Conservation (phyloP, 2,797 vertebrate genomes). For the Fistularia commersonii region DNA sequence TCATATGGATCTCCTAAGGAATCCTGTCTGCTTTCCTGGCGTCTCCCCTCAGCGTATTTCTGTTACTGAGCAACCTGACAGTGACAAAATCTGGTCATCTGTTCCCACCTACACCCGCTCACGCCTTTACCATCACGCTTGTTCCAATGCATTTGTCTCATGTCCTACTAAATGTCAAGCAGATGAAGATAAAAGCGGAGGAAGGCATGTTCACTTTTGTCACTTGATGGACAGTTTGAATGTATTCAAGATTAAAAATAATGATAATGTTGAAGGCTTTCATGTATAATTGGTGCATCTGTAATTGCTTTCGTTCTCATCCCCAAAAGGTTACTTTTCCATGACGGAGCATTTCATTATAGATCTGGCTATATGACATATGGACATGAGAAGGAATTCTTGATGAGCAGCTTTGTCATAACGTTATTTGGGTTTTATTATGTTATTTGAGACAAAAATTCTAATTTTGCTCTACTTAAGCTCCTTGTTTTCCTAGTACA, state of each 20-base stretch:
- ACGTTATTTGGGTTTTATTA: too few species aligned
- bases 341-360: too few species aligned
- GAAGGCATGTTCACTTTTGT: slow-evolving; percentile 12
- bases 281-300: too few species aligned
- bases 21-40: slow-evolving; percentile 48
- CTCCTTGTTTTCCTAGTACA: slow-evolving; percentile 13
- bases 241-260: neutral
- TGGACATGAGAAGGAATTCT: too few species aligned
- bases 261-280: too few species aligned
- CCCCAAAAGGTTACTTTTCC: too few species aligned
- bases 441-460: neutral
- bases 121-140: slow-evolving; percentile 57
- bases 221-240: neutral
- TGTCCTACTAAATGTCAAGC: slow-evolving; percentile 58
- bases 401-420: too few species aligned
- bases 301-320: too few species aligned
- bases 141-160: slow-evolving; percentile 47
- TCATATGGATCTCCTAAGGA: slow-evolving; percentile 46
- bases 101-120: slow-evolving; percentile 56
- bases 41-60: slow-evolving; percentile 40
- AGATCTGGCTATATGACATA: too few species aligned
- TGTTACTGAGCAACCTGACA: slow-evolving; percentile 71
- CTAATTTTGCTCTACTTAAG: slow-evolving; percentile 9
- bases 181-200: slow-evolving; percentile 35
- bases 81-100: slow-evolving; percentile 64